Evolutionary conservation across 2,113 vertebrate species (phyloP).

Genomic region (Nycticorax nycticorax): DNA sequence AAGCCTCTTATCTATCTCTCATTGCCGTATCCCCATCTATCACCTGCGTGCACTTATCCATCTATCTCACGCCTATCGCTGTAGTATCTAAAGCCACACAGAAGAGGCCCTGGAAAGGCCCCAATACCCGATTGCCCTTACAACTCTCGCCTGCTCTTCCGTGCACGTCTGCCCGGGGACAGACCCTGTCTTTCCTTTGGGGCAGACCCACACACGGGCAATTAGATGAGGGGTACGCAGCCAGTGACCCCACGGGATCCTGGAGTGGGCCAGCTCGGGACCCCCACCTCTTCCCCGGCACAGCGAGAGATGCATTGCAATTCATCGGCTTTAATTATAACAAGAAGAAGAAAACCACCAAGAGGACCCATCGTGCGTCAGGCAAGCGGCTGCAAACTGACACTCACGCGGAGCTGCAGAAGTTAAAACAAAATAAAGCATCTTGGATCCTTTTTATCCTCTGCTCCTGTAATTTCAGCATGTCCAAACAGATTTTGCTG

Average conservation of each 20-base stretch:
- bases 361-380: background rate
- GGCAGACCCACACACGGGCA: background rate
- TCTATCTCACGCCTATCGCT: background rate
- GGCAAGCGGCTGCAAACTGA: background rate
- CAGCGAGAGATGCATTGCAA: fast-evolving
- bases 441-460: conserved; percentile 59
- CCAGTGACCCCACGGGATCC: background rate
- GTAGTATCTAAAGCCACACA: fast-evolving
- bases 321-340: background rate
- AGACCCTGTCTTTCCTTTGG: background rate
- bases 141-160: background rate
- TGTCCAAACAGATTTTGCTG: conserved; percentile 68
- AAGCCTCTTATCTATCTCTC: background rate
- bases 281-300: background rate
- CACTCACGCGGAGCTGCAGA: background rate
- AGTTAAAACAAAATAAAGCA: conserved; percentile 39
- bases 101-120: background rate
- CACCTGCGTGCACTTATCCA: background rate
- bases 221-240: background rate
- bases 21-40: background rate
- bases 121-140: background rate
- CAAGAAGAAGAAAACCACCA: background rate
- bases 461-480: conserved; percentile 61
- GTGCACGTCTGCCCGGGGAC: background rate
- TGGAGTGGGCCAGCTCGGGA: background rate